Evolutionary conservation across 2,888 invertebrate genomes (phyloP).

Genomic region (Noctua janthina): DNA sequence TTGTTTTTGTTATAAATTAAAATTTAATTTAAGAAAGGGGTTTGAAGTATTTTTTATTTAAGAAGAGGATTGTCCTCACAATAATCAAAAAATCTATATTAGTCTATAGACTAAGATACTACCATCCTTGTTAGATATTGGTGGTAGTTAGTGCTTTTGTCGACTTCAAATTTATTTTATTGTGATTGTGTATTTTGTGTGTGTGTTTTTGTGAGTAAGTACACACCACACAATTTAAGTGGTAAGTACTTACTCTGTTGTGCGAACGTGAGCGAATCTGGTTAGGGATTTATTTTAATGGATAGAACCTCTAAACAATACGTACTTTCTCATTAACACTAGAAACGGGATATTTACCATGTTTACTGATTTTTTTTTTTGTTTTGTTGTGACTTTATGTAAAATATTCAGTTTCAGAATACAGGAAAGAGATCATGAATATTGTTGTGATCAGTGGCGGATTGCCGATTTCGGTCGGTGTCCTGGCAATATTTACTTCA

Average conservation of each 20-base stretch:
- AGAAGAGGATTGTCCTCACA: neutral
- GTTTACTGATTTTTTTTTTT: too few relatives aligned
- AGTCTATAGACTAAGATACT: too few relatives aligned
- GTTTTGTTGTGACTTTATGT: too few relatives aligned
- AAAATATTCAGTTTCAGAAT: neutral
- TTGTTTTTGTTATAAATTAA: neutral
- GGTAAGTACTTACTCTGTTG: neutral
- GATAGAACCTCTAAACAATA: too few relatives aligned
- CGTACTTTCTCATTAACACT: too few relatives aligned
- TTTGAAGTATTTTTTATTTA: neutral
- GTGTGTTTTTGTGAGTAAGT: too few relatives aligned
- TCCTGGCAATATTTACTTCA: neutral
- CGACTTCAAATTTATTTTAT: neutral
- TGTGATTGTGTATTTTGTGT: neutral
- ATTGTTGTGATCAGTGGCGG: neutral
- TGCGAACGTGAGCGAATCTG: too few relatives aligned
- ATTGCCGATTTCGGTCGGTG: neutral
- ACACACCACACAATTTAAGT: neutral
- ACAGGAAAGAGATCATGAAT: neutral
- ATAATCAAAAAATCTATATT: too few relatives aligned
- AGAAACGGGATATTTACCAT: too few relatives aligned
- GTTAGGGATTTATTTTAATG: too few relatives aligned
- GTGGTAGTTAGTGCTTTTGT: too few relatives aligned
- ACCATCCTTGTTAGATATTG: too few relatives aligned
- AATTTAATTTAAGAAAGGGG: neutral